These are phyloP conservation scores for Caerostris darwini DNA, from an alignment of 1,140 invertebrate species.

Conservation along the genomic window DNA sequence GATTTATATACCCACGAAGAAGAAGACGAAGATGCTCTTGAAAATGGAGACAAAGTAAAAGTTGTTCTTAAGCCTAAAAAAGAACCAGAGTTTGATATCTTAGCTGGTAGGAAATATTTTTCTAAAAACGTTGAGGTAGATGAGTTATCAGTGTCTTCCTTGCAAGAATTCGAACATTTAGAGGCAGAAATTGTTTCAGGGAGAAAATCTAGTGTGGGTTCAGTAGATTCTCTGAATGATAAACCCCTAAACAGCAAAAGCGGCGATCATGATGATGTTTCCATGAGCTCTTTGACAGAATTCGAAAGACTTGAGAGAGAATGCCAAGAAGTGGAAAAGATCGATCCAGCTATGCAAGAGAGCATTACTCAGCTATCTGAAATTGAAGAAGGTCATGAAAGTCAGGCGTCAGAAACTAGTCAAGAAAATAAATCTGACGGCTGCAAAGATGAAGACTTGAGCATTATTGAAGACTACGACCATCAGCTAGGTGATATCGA, in stretches of 20 bases:
- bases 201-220: conserved; percentile 74
- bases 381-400: conserved; percentile 87
- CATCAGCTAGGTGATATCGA: conserved; percentile 88
- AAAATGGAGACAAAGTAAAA: conserved; percentile 85
- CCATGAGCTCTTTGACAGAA: conserved; percentile 95
- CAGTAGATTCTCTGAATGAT: conserved; percentile 79
- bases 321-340: conserved; percentile 90
- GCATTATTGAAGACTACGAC: conserved; percentile 86
- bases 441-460: conserved; percentile 82
- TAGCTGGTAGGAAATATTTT: conserved; percentile 90
- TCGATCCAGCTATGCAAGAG: conserved; percentile 91
- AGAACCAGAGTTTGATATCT: conserved; percentile 92
- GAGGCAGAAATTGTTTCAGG: conserved; percentile 81
- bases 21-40: conserved; percentile 89
- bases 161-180: conserved; percentile 83
- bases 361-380: conserved; percentile 89
- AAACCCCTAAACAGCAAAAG: conserved; percentile 83
- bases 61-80: conserved; percentile 84
- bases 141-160: conserved; percentile 82
- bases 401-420: conserved; percentile 86
- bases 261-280: conserved; percentile 94
- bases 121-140: conserved; percentile 81
- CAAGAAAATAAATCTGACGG: conserved; percentile 85
- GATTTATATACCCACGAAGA: conserved; percentile 80
- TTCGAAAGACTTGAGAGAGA: conserved; percentile 95